These are phyloP conservation scores for Notothenia coriiceps DNA, from an alignment of 2,113 vertebrate species.

Conservation along the genomic window DNA sequence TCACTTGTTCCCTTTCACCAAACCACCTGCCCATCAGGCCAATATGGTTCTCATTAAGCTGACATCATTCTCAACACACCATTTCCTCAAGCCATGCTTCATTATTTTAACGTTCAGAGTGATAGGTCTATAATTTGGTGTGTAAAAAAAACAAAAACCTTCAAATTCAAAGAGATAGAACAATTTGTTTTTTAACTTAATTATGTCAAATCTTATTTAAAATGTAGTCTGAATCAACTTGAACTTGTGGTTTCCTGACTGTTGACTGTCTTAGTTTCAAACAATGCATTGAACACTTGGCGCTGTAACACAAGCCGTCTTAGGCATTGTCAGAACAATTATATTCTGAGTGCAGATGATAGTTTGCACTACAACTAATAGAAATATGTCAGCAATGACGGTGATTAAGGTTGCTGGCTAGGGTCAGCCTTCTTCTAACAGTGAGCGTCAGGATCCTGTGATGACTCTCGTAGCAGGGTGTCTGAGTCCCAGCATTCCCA, in stretches of 20 bases:
- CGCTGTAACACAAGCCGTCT: slow-evolving; percentile 23
- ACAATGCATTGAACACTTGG: not conserved
- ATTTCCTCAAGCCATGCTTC: slow-evolving; percentile 51
- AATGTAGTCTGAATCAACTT: not conserved
- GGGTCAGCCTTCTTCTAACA: slow-evolving; percentile 75
- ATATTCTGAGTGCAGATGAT: slow-evolving; percentile 52
- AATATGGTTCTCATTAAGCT: slow-evolving; percentile 75
- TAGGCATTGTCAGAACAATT: slow-evolving; percentile 73
- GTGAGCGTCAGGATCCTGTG: slow-evolving; percentile 64
- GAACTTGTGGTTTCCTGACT: slow-evolving; percentile 13
- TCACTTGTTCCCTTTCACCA: slow-evolving; percentile 81
- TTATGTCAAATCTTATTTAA: slow-evolving; percentile 27
- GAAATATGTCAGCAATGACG: slow-evolving; percentile 77
- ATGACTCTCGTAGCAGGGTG: slow-evolving; percentile 78
- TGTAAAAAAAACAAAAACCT: slow-evolving; percentile 30
- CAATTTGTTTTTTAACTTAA: slow-evolving; percentile 37
- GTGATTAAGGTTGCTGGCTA: slow-evolving; percentile 79
- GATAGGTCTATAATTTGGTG: slow-evolving; percentile 25
- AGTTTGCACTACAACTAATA: slow-evolving; percentile 67
- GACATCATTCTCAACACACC: slow-evolving; percentile 48
- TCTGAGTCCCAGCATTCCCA: slow-evolving; percentile 69
- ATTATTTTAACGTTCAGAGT: slow-evolving; percentile 36
- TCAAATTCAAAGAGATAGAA: not conserved
- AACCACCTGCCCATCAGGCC: slow-evolving; percentile 81
- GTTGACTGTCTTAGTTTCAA: not conserved